A percentile compares a stretch with the other conserved stretches of the same genome.
phyloP scores from a whole-genome alignment of 2,797 vertebrate genomes.

The Malurus splendens region DNA sequence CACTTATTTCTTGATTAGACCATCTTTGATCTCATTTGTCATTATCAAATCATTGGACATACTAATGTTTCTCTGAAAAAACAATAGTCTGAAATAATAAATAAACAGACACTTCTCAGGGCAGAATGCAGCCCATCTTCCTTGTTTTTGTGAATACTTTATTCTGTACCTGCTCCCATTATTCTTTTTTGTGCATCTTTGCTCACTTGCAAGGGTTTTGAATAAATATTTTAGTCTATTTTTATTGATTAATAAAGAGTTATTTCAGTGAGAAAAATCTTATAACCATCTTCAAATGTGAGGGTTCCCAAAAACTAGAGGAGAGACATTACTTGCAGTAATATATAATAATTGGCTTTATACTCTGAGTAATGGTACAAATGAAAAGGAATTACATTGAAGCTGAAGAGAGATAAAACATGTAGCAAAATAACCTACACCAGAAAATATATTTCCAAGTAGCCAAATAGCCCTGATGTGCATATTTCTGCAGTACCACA shows the following conservation, averaged over 20 bases:
- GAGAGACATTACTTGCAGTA: neutral
- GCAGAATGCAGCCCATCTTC: neutral
- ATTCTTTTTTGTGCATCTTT: neutral
- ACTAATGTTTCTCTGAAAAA: conserved; percentile 31
- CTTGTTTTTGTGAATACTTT: neutral
- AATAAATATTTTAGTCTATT: neutral
- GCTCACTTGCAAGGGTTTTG: neutral
- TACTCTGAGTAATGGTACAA: neutral
- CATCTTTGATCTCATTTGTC: conserved; percentile 40
- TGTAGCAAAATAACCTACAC: neutral
- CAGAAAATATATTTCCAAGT: neutral
- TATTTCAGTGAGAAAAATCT: neutral
- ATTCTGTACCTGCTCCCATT: neutral
- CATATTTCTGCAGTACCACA: neutral
- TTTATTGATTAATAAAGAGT: neutral
- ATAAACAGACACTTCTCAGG: neutral
- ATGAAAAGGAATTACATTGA: neutral
- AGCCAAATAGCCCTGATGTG: neutral
- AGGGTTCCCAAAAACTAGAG: neutral
- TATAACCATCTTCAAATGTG: neutral
- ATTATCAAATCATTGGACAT: conserved; percentile 33
- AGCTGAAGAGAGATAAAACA: neutral
- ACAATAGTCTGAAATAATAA: conserved; percentile 15
- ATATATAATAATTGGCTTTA: neutral
- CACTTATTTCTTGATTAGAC: conserved; percentile 22